phyloP scores from a whole-genome alignment of 2,797 vertebrate genomes.

The Echeneis naucrates region DNA sequence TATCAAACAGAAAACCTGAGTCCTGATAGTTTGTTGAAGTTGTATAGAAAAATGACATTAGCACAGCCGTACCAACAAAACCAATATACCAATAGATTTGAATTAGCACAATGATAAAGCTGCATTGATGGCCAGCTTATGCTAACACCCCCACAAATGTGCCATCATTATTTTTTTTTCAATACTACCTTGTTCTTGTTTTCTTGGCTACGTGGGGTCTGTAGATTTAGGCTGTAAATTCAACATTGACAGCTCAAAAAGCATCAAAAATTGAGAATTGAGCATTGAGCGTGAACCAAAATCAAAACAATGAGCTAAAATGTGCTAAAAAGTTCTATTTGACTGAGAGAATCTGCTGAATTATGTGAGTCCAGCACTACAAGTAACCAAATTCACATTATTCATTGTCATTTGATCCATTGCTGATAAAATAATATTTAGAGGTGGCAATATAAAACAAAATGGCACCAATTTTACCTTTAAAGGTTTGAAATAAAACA shows the following conservation, averaged over 20 bases:
- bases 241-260: background rate
- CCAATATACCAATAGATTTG: background rate
- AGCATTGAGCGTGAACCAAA: too few relatives aligned
- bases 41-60: background rate
- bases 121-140: too few relatives aligned
- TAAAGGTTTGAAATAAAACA: background rate
- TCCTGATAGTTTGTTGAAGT: background rate
- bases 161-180: background rate
- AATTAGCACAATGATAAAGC: too few relatives aligned
- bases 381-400: background rate
- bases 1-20: constrained; percentile 16
- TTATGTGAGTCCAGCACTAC: background rate
- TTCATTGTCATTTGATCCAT: background rate
- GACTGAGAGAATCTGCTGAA: background rate
- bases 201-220: background rate
- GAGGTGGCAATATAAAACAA: constrained; percentile 1
- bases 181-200: background rate
- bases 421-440: background rate
- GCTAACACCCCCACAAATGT: background rate
- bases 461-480: background rate
- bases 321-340: background rate
- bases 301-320: background rate
- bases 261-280: too few relatives aligned
- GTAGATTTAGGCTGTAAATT: background rate
- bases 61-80: background rate